Base-by-base conservation (phyloP, 2,797 vertebrate species). In the Acanthis flammea region DNA sequence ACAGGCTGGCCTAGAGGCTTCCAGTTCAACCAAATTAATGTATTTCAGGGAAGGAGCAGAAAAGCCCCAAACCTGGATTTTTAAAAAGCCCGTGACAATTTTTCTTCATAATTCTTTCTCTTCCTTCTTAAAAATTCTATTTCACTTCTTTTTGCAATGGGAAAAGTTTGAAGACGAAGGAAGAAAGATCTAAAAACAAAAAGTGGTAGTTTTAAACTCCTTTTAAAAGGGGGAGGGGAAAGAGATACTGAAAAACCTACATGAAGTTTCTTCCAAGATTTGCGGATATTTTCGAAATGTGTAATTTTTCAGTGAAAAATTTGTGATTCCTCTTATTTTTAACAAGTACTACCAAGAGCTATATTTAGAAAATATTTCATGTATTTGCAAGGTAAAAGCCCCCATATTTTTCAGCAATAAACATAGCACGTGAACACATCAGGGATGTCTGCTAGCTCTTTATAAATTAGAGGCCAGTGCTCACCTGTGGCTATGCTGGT, bases 351-450 rank as follows among this genome's bases (percentile, higher is more conserved):
- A 22, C 17, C 31, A 19, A 70, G 8, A 73, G 14, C 10, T 86
- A 9, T 2, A 1, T 73, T 82, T 68, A 39, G 41, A 70, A 90
- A 81, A n/a, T 48, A 12, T 47, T 86, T 84, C 3, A 22, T 33
- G 10, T 66, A 62, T 78, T 71, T 86, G 4, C 24, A 48, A 55
- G 10, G 3, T 47, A 37, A 91, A 78, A 55, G 7, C 6, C 2
- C 8, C 2, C 1, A 6, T 16, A 33, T 31, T 79, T 86, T 3
- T 58, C 30, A 60, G 30, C 71, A 78, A 67, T 6, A 79, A 84
- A 31, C 2, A 18, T 11, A 67, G 28, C 8, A n/a, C 0, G 2
- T 51, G 15, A 39, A 18, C 6, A 4, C 25, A 71, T 48, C 6
- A 9, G 7, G 8, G 19, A 33, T 45, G 10, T 50, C 48, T 88